phyloP scores from a whole-genome alignment of 53 echinoderm and acorn worm genomes.

The Stichopus horrens region DNA sequence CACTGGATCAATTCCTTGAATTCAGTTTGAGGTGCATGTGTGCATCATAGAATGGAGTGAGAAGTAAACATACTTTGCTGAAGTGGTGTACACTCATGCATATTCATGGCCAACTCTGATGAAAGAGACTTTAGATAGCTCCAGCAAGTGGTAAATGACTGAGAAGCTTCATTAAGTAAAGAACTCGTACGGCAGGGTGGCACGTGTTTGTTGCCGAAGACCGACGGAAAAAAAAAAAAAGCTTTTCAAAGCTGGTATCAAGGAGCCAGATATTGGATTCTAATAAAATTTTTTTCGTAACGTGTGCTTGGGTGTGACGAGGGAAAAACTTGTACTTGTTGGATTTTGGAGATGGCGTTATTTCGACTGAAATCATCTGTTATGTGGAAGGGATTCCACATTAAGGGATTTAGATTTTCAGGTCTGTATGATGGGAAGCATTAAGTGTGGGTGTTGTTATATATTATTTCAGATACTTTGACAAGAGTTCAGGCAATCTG shows the following conservation, averaged over 20 bases:
- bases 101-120: constrained; percentile 31
- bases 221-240: not conserved
- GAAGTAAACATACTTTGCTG: not conserved
- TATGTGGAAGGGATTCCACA: constrained; percentile 46
- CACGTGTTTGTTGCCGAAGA: constrained; percentile 9
- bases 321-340: not conserved
- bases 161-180: constrained; percentile 34
- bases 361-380: constrained; percentile 43
- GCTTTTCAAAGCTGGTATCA: not conserved
- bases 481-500: too few relatives aligned
- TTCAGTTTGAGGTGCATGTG: too few relatives aligned
- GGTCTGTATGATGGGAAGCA: constrained; percentile 10
- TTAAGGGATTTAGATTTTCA: constrained; percentile 40
- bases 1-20: too few relatives aligned
- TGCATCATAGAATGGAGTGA: too few relatives aligned
- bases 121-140: constrained; percentile 29
- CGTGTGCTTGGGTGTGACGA: constrained; percentile 17
- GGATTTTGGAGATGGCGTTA: constrained; percentile 23
- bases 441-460: not conserved
- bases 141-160: constrained; percentile 36
- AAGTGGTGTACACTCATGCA: constrained; percentile 4
- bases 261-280: constrained; percentile 1
- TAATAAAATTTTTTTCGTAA: not conserved
- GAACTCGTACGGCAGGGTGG: constrained; percentile 34
- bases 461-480: not conserved